A percentile compares a stretch with the other conserved stretches of the same genome.
Conservation (phyloP, 2,888 invertebrate species). For the Rhagonycha fulva region DNA sequence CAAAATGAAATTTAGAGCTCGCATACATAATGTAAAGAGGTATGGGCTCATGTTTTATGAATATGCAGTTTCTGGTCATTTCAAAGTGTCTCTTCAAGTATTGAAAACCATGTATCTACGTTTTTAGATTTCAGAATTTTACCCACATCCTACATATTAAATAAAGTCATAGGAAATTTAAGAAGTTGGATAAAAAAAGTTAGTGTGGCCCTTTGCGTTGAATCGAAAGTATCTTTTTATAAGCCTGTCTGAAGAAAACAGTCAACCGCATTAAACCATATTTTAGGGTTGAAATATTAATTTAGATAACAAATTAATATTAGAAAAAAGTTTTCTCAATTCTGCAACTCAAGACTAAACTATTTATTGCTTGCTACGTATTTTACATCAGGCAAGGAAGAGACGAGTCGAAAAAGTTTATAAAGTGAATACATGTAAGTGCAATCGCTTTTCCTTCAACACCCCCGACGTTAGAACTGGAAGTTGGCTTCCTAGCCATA, state of each 20-base stretch:
- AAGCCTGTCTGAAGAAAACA: neutral
- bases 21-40: neutral
- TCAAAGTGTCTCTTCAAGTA: neutral
- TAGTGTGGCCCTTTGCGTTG: neutral
- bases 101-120: neutral
- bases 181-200: neutral
- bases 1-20: neutral
- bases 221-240: neutral
- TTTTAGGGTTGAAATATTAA: neutral
- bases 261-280: neutral
- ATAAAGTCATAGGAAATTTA: neutral
- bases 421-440: neutral
- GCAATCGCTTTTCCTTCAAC: neutral
- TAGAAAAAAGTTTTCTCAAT: neutral
- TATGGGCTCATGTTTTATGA: neutral
- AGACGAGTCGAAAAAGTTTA: neutral
- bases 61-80: neutral
- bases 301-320: neutral
- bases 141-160: neutral
- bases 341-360: neutral
- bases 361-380: neutral
- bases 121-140: neutral
- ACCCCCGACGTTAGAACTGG: neutral
- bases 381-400: neutral
- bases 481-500: constrained; percentile 2